These are phyloP conservation scores for Drosophila engyochracea DNA, from an alignment of 2,888 invertebrate genomes.

Conservation along the genomic window DNA sequence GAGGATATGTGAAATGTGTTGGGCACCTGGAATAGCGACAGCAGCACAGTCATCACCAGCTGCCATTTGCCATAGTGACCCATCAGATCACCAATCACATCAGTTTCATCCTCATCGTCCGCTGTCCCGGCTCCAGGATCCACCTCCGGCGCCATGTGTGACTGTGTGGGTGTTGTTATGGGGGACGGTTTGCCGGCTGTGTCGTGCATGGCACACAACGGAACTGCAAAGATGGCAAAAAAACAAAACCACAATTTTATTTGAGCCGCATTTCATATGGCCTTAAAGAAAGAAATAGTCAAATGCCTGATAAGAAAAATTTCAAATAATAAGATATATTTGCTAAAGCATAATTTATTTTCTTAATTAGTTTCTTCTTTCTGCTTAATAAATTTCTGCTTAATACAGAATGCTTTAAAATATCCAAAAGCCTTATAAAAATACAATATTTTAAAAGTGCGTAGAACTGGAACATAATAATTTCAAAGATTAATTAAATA, in stretches of 20 bases:
- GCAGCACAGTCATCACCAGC: slow-evolving; percentile 89
- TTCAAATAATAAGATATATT: not conserved
- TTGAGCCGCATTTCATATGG: not conserved
- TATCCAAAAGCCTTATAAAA: not conserved
- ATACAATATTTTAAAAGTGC: not conserved
- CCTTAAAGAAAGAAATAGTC: not conserved
- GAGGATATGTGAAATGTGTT: slow-evolving; percentile 93
- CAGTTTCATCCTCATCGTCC: slow-evolving; percentile 86
- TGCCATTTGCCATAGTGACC: slow-evolving; percentile 93
- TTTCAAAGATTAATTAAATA: not conserved
- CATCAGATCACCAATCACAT: slow-evolving; percentile 89
- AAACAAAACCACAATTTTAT: not conserved
- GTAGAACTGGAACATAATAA: not conserved
- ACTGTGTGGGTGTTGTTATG: slow-evolving; percentile 56
- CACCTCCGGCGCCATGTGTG: slow-evolving; percentile 52
- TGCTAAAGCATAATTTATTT: not conserved
- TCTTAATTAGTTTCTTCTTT: not conserved
- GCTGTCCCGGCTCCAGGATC: slow-evolving; percentile 43
- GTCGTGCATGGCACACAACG: slow-evolving; percentile 83
- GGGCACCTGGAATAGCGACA: slow-evolving; percentile 91
- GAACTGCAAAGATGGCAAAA: slow-evolving; percentile 64
- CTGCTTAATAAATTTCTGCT: not conserved
- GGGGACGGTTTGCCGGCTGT: slow-evolving; percentile 82
- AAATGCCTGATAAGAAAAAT: not conserved
- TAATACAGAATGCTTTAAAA: not conserved